Conservation (phyloP, 2,113 vertebrate species). For the Podocnemis expansa region DNA sequence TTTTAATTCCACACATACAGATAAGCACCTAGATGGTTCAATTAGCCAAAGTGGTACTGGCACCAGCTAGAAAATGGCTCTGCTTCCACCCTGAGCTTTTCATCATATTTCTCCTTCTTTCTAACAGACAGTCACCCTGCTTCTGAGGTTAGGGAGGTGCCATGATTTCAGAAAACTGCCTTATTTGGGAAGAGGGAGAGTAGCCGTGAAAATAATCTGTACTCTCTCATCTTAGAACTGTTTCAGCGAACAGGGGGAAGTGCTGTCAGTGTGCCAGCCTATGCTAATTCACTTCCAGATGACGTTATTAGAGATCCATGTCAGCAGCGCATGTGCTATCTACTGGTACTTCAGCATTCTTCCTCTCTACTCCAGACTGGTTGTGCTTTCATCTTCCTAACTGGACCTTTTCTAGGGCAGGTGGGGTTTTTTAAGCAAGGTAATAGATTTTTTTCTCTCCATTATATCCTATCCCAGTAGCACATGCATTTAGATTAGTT, state of each 20-base stretch:
- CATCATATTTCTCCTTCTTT: too few relatives aligned
- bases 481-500: accelerated
- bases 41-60: background rate
- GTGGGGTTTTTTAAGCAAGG: background rate
- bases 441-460: background rate
- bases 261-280: conserved; percentile 34
- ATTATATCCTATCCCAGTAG: accelerated
- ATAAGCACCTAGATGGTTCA: background rate
- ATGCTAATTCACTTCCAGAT: conserved; percentile 17
- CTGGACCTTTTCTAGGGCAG: too few relatives aligned
- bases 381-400: background rate
- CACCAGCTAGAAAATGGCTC: background rate
- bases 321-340: background rate
- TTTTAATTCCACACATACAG: background rate
- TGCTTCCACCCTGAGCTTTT: background rate
- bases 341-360: background rate
- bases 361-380: background rate
- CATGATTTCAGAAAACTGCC: conserved; percentile 60
- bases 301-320: conserved; percentile 63
- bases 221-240: conserved; percentile 50
- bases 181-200: conserved; percentile 67
- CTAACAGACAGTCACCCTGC: background rate
- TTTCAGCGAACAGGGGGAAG: background rate
- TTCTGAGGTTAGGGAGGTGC: conserved; percentile 42
- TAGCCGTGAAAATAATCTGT: conserved; percentile 50